Evolutionary conservation across 2,888 invertebrate genomes (phyloP), one percentile per base, ranked within the genome.

Genomic region (Temnothorax rugatulus): DNA sequence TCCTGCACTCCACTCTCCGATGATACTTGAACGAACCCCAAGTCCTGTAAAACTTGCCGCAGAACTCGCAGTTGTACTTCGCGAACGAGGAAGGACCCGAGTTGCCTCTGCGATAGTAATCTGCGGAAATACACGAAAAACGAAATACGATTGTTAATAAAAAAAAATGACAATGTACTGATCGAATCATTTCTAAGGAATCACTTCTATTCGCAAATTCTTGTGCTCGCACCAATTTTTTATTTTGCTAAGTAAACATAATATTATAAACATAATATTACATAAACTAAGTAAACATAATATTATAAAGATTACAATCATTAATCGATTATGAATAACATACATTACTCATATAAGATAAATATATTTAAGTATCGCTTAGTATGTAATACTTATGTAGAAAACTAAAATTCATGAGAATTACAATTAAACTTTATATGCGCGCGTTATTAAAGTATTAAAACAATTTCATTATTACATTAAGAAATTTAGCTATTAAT

Each of bases 11-110:
- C 81, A 90, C 86, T 61, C 73, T 88, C 57, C 88, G 90, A 85
- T 93, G 93, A 76, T 87, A 92, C 57, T 87, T 92, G 29, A 92
- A 61, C 0, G 93, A 89, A 54, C 87, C 87, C 52, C 85, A 25
- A 2, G 90, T 88, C 41, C 88, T 91, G 83, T 93, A 93, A 25
- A 18, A 86, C 73, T 85, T 86, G 2, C 86, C 88, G 82, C 93
- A 93, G 9, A 83, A 79, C 41, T 84, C 79, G 84, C 92, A 92
- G 21, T 75, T 79, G 54, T 69, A 79, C n/a, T 21, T 73, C 11
- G 25, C 57, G 13, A 41, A 76, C 11, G 25, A 47, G 18, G 44
- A 63, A 66, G 34, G 21, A 59, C 2, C 44, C 47, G 18, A 4
- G n/a, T 34, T 57, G 41, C 29, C 41, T 63, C 44, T 79, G 21